Percentiles rank a stretch among this genome's conserved stretches.
Evolutionary conservation across 2,113 vertebrate genomes (phyloP).

Genomic region (Coptodon bakossiorum): DNA sequence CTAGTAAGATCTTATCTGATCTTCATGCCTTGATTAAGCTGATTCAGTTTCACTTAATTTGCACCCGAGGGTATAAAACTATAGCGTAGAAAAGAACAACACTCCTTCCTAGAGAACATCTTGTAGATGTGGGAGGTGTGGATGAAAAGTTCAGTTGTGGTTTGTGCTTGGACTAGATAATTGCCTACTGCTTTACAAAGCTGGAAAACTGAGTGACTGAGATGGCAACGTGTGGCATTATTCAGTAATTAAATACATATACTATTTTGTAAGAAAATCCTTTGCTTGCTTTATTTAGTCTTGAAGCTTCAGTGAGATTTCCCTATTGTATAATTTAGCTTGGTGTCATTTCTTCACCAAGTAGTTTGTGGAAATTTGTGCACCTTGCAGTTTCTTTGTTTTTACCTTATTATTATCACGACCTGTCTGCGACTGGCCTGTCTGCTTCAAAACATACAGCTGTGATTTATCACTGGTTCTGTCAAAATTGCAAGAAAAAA

Average conservation of each 20-base stretch:
- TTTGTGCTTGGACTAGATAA: background rate
- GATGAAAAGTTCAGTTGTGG: background rate
- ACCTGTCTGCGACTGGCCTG: background rate
- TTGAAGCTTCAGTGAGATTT: background rate
- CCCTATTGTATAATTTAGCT: background rate
- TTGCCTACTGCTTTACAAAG: background rate
- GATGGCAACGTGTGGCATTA: rapidly evolving
- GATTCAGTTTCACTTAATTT: background rate
- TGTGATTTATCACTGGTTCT: background rate
- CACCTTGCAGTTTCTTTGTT: background rate
- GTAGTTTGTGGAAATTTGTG: background rate
- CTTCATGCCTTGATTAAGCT: background rate
- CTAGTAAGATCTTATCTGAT: constrained; percentile 13
- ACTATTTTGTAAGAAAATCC: background rate
- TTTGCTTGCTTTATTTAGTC: background rate
- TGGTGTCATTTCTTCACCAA: background rate
- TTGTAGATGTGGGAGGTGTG: background rate
- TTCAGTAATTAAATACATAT: background rate
- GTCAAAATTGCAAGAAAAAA: background rate
- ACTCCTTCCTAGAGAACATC: background rate
- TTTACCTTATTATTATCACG: background rate
- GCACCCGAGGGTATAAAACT: background rate
- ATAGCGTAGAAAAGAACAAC: background rate
- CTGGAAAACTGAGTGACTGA: background rate
- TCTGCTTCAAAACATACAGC: background rate